Percentiles rank a stretch among this genome's conserved stretches.
These are phyloP conservation scores for Keiferia lycopersicella DNA, from an alignment of 2,888 invertebrate species.

Conservation along the genomic window DNA sequence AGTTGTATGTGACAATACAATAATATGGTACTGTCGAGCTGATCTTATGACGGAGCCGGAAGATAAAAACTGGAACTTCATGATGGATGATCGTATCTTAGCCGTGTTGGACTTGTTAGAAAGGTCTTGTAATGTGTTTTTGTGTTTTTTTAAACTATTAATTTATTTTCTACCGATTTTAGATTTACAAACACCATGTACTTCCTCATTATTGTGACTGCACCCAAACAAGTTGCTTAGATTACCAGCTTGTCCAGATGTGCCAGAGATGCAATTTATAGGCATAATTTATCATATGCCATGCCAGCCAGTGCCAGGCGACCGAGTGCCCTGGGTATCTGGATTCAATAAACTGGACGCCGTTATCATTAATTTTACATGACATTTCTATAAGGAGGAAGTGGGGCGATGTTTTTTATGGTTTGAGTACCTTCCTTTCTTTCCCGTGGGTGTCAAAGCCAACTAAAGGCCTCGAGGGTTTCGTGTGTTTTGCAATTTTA, in stretches of 20 bases:
- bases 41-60: too few relatives aligned
- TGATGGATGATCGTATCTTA: too few relatives aligned
- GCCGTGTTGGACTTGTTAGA: too few relatives aligned
- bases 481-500: too few relatives aligned
- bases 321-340: constrained; percentile 8
- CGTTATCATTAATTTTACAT: constrained; percentile 3
- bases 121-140: too few relatives aligned
- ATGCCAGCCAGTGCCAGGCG: constrained; percentile 4
- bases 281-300: constrained; percentile 22
- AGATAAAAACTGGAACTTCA: too few relatives aligned
- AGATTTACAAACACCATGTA: not conserved
- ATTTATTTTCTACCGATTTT: not conserved
- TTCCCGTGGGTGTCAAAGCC: too few relatives aligned
- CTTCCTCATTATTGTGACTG: constrained; percentile 8
- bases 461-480: too few relatives aligned
- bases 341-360: constrained; percentile 13
- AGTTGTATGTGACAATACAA: too few relatives aligned
- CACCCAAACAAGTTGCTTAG: not conserved
- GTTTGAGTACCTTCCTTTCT: too few relatives aligned
- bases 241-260: constrained; percentile 12
- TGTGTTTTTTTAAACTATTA: too few relatives aligned
- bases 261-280: constrained; percentile 23
- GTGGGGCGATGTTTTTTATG: not conserved
- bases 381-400: constrained; percentile 3
- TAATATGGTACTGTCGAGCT: too few relatives aligned